Evolutionary conservation across 2,113 vertebrate genomes (phyloP), one percentile per base, ranked within the genome.

Genomic region (Mirza zaza): DNA sequence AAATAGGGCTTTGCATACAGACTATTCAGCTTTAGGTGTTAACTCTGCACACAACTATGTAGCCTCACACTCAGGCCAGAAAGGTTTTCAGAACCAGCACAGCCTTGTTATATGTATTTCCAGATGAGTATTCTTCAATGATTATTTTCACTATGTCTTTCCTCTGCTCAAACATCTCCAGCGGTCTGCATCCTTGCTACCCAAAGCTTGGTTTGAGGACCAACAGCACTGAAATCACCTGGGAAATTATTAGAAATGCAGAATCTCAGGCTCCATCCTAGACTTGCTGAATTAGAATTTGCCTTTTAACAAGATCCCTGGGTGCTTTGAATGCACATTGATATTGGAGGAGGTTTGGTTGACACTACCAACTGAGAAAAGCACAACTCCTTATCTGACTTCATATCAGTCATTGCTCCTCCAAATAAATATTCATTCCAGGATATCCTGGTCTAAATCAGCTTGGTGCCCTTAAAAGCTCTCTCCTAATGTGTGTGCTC

Each of bases 381-480:
- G 21, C 34, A 80, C 15, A 73, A 45, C 36, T 88, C 50, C 45
- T 92, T 57, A 67, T 42, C 23, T 73, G 45, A 84, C 10, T 13
- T 25, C 32, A 23, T n/a, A 55, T 84, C 34, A n/a, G 57, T 84
- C 52, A 48, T 59, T 92, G 29, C 14, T 85, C 42, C 21, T 73
- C 55, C 73, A 79, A 21, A 65, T 68, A 79, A 88, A 80, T 67
- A 80, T 55, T 88, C 36, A 36, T 32, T 57, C 25, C 65, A 85
- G 36, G 17, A 42, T 32, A 70, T 83, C 23, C 68, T 67, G 73
- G 10, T 67, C 15, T 59, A 89, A 79, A 61, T 79, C 55, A 85
- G 4, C 39, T 50, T 89, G 45, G 71, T 85, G 71, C 55, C 71
- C 83, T 96, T 95, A 85, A 80, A 95, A 90, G 39, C 90, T 95